These are phyloP conservation scores for Ridgeia piscesae DNA, from an alignment of 1,140 invertebrate genomes.

Conservation along the genomic window DNA sequence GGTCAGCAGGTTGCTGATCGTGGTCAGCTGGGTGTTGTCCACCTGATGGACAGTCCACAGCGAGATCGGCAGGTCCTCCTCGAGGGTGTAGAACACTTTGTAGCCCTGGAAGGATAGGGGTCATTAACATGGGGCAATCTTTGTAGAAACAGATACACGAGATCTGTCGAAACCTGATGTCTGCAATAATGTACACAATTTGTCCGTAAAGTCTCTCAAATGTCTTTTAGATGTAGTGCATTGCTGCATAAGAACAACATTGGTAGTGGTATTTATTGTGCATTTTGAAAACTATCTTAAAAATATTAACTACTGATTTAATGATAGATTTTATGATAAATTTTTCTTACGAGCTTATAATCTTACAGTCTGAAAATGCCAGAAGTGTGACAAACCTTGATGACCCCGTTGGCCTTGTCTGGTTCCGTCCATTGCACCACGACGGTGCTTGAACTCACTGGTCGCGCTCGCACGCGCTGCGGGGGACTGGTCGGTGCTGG, in stretches of 20 bases:
- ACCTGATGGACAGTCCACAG: slow-evolving; percentile 91
- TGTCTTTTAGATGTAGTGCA: too few species aligned
- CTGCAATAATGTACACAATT: background rate
- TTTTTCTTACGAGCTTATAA: too few species aligned
- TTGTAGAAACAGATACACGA: background rate
- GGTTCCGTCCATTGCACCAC: slow-evolving; percentile 96
- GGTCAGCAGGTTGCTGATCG: slow-evolving; percentile 65
- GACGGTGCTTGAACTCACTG: slow-evolving; percentile 92
- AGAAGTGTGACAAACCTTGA: slow-evolving; percentile 72
- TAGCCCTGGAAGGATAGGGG: slow-evolving; percentile 77
- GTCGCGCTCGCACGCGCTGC: slow-evolving; percentile 86
- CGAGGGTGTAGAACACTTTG: slow-evolving; percentile 94
- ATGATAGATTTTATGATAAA: too few species aligned
- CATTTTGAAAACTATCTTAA: background rate
- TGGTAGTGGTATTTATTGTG: background rate
- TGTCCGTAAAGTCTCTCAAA: background rate
- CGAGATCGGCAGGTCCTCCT: slow-evolving; percentile 79
- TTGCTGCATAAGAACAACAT: too few species aligned
- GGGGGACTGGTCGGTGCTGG: slow-evolving; percentile 93
- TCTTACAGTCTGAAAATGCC: background rate
- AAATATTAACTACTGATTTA: too few species aligned
- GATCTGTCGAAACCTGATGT: background rate
- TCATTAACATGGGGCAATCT: background rate
- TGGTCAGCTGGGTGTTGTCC: slow-evolving; percentile 89
- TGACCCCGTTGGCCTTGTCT: slow-evolving; percentile 93